A percentile compares a stretch with the other conserved stretches of the same genome.
phyloP scores from a whole-genome alignment of 2,113 vertebrate species.

The Hypanus sabinus region DNA sequence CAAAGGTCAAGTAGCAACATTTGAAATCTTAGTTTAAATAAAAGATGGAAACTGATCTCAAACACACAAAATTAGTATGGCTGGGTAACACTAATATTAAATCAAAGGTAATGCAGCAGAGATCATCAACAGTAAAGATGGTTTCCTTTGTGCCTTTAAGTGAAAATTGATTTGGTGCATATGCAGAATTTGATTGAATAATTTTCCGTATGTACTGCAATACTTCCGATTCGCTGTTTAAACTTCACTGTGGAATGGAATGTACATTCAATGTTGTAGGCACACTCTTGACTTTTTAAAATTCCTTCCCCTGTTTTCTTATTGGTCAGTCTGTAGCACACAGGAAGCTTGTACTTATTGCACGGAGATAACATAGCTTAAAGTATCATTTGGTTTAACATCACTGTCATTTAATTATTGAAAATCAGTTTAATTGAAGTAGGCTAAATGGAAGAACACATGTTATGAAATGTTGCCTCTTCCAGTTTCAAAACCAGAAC shows the following conservation, averaged over 20 bases:
- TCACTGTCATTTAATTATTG: neutral
- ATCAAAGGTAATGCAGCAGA: neutral
- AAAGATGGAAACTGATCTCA: neutral
- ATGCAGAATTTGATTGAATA: neutral
- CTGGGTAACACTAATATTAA: neutral
- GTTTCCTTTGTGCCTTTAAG: neutral
- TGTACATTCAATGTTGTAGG: neutral
- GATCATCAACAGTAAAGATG: neutral
- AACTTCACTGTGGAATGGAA: neutral
- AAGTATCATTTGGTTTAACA: neutral
- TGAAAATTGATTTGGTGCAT: neutral
- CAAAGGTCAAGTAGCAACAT: neutral
- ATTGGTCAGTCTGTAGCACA: neutral
- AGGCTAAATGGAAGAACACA: neutral
- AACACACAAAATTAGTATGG: neutral
- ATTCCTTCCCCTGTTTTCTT: neutral
- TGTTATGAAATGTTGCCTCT: constrained; percentile 48
- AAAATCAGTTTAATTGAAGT: neutral
- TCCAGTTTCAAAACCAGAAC: constrained; percentile 73
- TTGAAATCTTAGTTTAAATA: neutral
- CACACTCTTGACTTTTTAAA: neutral
- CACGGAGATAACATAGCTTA: neutral
- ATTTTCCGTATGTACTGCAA: neutral
- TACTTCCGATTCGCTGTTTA: neutral
- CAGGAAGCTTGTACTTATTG: constrained; percentile 11